Evolutionary conservation across 2,797 vertebrate species (phyloP), one percentile per base, ranked within the genome.

Genomic region (Coilia nasus): DNA sequence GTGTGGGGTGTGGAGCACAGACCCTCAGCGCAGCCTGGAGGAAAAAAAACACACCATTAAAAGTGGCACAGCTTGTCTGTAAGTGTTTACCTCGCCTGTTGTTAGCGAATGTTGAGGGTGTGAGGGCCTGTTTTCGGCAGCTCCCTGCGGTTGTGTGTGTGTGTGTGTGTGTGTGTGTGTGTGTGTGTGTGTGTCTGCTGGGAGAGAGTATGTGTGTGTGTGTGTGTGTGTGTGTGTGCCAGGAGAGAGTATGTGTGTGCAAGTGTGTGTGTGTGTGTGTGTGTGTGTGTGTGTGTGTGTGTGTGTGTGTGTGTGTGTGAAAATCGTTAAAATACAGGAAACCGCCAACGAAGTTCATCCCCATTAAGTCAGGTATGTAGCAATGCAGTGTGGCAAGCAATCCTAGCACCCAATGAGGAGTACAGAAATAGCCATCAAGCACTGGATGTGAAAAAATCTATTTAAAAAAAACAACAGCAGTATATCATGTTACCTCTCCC

Each of bases 1-100:
- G 46, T 47, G 46, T 47, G 46, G 4, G 46, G n/a, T n/a, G 85
- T 14, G 57, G 23, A 1, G 14, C 12, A 67, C 2, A 2, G 64
- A 31, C 64, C 64, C 64, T 67, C 28, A 67, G 25, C 31, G 64
- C 12, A 31, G 64, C 64, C 31, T 4, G 15, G 64, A 31, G 25
- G 28, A 64, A 41, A 41, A 41, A 64, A 64, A 25, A 25, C 23
- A 31, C 64, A 31, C 25, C 25, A 67, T 67, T 67, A 67, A 67
- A 64, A 67, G 31, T 44, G 31, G 6, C 71, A 78, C 71, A 78
- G 71, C 71, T 78, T 78, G 71, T 78, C 31, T 44, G 81, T 0
- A 28, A 85, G 89, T 88, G 21, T 46, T 92, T 93, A 92, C 90
- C 91, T 92, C 91, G 35, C 31, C 92, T 93, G 90, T 87, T 84